phyloP scores from a whole-genome alignment of 2,797 vertebrate species.

The Alcedo quadribrachys region DNA sequence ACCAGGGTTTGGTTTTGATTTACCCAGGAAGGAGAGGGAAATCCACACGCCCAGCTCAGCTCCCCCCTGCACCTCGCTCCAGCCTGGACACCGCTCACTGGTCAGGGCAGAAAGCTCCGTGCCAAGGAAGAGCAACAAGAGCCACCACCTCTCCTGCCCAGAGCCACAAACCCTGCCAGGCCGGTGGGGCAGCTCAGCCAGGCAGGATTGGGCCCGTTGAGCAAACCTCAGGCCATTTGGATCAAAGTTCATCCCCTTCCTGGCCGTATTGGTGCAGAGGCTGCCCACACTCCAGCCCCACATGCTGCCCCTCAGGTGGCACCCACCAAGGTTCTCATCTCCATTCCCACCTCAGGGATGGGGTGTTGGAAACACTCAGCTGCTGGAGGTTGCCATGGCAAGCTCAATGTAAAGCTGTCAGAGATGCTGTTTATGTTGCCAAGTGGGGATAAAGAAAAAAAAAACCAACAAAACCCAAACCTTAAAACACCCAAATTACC shows the following conservation, averaged over 20 bases:
- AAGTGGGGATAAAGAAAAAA: background rate
- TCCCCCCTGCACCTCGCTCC: background rate
- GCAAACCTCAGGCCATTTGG: background rate
- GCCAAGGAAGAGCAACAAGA: background rate
- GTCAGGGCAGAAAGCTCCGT: background rate
- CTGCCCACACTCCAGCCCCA: background rate
- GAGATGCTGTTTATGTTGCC: conserved; percentile 64
- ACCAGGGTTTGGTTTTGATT: background rate
- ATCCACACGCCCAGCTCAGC: fast-evolving
- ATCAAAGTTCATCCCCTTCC: background rate
- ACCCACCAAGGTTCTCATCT: background rate
- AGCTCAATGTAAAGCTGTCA: conserved; percentile 67
- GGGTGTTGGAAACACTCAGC: conserved; percentile 40
- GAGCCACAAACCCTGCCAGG: background rate
- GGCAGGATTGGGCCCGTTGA: background rate
- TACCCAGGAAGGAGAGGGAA: fast-evolving
- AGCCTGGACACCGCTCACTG: background rate
- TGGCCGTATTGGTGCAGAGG: background rate
- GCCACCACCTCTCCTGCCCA: background rate
- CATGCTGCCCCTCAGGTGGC: background rate
- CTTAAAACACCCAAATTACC: background rate
- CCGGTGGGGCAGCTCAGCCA: fast-evolving
- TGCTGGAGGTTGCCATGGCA: conserved; percentile 71
- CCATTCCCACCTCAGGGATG: conserved; percentile 21
- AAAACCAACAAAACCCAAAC: background rate